Conservation (phyloP, 2,888 invertebrate species). For the Netelia virgata region DNA sequence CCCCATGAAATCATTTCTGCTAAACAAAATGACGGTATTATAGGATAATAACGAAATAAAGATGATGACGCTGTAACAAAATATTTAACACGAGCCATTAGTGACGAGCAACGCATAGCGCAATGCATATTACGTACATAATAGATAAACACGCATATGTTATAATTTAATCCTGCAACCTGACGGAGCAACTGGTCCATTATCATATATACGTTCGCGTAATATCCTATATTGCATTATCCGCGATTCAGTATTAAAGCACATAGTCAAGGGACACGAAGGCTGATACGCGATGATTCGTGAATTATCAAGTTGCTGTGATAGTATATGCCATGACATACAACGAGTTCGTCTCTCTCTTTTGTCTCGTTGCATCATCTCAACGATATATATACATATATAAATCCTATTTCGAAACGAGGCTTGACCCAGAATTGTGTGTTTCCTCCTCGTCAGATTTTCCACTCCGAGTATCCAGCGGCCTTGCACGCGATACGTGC, state of each 20-base stretch:
- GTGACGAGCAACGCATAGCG: too few relatives aligned
- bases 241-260: constrained; percentile 3
- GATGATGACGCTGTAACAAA: too few relatives aligned
- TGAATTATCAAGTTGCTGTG: not conserved
- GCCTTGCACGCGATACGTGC: constrained; percentile 31
- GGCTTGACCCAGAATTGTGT: constrained; percentile 58
- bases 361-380: not conserved
- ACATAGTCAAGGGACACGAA: not conserved
- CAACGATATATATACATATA: not conserved
- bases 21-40: too few relatives aligned
- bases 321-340: not conserved
- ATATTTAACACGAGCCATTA: too few relatives aligned
- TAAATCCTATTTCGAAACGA: constrained; percentile 26
- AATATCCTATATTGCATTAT: not conserved
- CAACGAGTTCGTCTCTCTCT: not conserved
- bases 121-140: not conserved
- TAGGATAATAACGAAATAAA: too few relatives aligned
- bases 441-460: constrained; percentile 43
- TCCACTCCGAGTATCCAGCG: constrained; percentile 25
- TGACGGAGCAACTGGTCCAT: not conserved
- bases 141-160: not conserved
- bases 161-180: not conserved
- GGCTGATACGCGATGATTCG: not conserved
- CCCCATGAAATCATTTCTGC: too few relatives aligned
- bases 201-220: not conserved